These are phyloP conservation scores for Tenthredo livida DNA, from an alignment of 2,888 invertebrate genomes.

Conservation along the genomic window DNA sequence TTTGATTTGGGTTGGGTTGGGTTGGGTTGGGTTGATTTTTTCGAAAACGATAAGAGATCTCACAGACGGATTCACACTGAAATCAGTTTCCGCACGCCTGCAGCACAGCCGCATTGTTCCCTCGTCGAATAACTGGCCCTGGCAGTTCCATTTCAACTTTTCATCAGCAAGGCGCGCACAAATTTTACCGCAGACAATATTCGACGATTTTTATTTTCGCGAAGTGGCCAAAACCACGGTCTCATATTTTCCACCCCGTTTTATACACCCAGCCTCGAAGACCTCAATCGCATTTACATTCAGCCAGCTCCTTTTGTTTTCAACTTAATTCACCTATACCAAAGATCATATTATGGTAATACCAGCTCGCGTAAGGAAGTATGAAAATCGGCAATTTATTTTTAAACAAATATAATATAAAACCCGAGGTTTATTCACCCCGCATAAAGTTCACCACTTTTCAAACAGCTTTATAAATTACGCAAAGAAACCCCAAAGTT, in stretches of 20 bases:
- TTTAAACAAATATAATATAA: background rate
- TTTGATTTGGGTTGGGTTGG: background rate
- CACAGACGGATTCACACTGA: constrained; percentile 32
- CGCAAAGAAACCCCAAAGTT: background rate
- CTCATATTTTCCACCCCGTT: constrained; percentile 32
- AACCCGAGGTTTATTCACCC: background rate
- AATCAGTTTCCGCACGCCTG: constrained; percentile 32
- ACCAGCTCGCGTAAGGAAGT: background rate
- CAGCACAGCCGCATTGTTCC: constrained; percentile 7
- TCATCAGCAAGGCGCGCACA: constrained; percentile 24
- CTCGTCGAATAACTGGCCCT: constrained; percentile 22
- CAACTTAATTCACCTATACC: background rate
- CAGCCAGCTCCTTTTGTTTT: background rate
- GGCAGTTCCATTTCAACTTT: constrained; percentile 45
- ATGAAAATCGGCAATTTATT: constrained; percentile 8
- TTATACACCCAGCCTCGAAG: background rate
- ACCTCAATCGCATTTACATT: background rate
- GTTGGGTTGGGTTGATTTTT: background rate
- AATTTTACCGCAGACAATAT: constrained; percentile 25
- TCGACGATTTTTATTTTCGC: constrained; percentile 2
- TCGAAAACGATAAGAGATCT: constrained; percentile 30
- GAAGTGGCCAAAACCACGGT: background rate
- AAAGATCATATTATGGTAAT: constrained; percentile 4
- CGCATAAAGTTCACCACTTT: background rate
- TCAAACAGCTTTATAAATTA: constrained; percentile 1